Base-by-base conservation (phyloP, 2,888 invertebrate genomes). In the Argyresthia albistria region DNA sequence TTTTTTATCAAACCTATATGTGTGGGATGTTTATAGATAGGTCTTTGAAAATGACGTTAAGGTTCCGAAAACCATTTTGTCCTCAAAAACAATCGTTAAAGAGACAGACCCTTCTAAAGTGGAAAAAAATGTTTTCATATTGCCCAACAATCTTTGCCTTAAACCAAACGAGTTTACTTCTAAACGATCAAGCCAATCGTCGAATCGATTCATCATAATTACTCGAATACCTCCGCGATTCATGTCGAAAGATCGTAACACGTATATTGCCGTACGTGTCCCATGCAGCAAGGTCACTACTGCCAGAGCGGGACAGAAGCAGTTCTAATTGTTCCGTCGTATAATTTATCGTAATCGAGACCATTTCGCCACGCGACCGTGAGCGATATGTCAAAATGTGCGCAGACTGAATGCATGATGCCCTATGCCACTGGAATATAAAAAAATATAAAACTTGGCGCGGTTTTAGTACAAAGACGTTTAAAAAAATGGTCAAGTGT, bases 311-410 rank as follows among this genome's bases (percentile, higher is more conserved):
- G 61, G 70, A 69, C 55, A 55, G 62, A n/a, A 54, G 56, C 57
- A 66, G 25, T 60, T 62, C 58, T 59, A 57, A 59, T 56, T 57
- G 64, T 54, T 63, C 52, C 59, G 56, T 47, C 63, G 59, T 64
- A 66, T 66, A n/a, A n/a, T n/a, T n/a, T 66, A 64, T 64, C 63
- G 69, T 62, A 67, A 69, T 65, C 56, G 58, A 57, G 57, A 59
- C 58, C 62, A 64, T 74, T 74, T 73, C 74, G 66, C 67, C 73
- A 75, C 55, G 61, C 59, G 75, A 65, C 75, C 74, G 65, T 74
- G 73, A 63, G 60, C 60, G 63, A 64, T 70, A 65, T 72, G 71
- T 71, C 73, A 73, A 73, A 72, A 73, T 59, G 58, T 56, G 57
- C 61, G 65, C 56, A 51, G 57, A 58, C 60, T 59, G 72, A 69